Percentiles rank a stretch among this genome's conserved stretches.
phyloP scores from a whole-genome alignment of 2,888 invertebrate species.

The Phymatocera aterrima region DNA sequence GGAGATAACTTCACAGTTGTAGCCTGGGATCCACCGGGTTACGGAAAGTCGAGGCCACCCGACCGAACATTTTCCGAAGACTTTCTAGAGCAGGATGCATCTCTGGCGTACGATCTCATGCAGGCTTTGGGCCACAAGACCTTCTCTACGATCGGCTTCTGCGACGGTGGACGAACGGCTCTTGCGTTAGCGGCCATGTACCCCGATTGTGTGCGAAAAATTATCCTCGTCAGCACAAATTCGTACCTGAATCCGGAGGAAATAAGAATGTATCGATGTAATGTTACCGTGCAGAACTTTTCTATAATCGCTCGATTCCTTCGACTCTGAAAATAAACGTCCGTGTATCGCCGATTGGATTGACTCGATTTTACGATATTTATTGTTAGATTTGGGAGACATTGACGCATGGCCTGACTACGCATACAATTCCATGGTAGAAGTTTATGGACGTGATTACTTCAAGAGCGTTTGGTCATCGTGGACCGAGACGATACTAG shows the following conservation, averaged over 20 bases:
- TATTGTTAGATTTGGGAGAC: no score
- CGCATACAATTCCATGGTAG: conserved; percentile 89
- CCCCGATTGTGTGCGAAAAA: conserved; percentile 77
- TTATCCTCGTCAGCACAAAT: conserved; percentile 87
- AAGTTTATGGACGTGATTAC: conserved; percentile 83
- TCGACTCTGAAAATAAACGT: conserved; percentile 80
- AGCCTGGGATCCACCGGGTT: conserved; percentile 91
- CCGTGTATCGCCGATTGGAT: no score
- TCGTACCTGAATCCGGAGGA: conserved; percentile 82
- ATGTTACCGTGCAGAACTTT: conserved; percentile 52
- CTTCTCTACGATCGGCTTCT: no score
- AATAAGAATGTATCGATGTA: conserved; percentile 78
- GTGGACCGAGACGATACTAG: conserved; percentile 82
- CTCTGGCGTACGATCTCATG: no score
- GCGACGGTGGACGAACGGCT: no score
- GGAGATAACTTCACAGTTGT: conserved; percentile 78
- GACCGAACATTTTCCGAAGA: conserved; percentile 80
- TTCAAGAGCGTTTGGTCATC: conserved; percentile 81
- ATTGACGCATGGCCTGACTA: no score
- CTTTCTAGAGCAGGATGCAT: no score
- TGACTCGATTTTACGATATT: no score
- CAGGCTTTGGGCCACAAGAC: no score
- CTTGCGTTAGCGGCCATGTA: no score
- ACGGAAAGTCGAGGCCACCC: conserved; percentile 87
- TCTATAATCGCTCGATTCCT: conserved; percentile 49